phyloP scores from a whole-genome alignment of 1,140 invertebrate species.

The Hydropsyche tenuis region DNA sequence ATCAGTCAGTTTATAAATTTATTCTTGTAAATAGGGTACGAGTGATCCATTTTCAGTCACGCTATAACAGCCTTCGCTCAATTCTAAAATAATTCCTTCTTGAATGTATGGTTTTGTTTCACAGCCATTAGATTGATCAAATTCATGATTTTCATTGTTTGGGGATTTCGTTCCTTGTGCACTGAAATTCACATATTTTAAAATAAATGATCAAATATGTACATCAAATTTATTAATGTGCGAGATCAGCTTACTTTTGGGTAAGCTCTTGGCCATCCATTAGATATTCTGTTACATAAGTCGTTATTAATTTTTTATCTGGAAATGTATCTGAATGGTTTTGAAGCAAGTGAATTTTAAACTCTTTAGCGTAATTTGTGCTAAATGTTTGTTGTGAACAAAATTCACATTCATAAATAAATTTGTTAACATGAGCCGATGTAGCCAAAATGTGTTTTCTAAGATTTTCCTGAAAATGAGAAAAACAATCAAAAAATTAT shows the following conservation, averaged over 20 bases:
- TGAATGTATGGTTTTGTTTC: not conserved
- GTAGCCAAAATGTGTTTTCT: conserved; percentile 85
- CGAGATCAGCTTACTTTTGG: too few species aligned
- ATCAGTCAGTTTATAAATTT: too few species aligned
- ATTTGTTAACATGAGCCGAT: conserved; percentile 76
- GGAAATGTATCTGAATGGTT: conserved; percentile 60
- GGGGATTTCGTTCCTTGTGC: not conserved
- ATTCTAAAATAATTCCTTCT: conserved; percentile 34
- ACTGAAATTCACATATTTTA: too few species aligned
- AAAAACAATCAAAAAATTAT: conserved; percentile 11
- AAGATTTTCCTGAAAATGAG: conserved; percentile 76
- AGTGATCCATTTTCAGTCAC: conserved; percentile 56
- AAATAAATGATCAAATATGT: too few species aligned
- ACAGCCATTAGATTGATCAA: not conserved
- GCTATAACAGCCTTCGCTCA: conserved; percentile 54
- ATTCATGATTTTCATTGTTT: not conserved
- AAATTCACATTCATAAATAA: conserved; percentile 76
- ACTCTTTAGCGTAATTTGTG: conserved; percentile 72
- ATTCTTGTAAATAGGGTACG: conserved; percentile 51
- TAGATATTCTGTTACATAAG: conserved; percentile 43
- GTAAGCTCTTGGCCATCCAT: not conserved
- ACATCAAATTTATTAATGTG: too few species aligned
- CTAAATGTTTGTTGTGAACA: conserved; percentile 62
- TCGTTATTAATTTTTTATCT: conserved; percentile 58
- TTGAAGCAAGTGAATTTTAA: conserved; percentile 69